Conservation (phyloP, 1,140 invertebrate species). For the Agrilus planipennis region DNA sequence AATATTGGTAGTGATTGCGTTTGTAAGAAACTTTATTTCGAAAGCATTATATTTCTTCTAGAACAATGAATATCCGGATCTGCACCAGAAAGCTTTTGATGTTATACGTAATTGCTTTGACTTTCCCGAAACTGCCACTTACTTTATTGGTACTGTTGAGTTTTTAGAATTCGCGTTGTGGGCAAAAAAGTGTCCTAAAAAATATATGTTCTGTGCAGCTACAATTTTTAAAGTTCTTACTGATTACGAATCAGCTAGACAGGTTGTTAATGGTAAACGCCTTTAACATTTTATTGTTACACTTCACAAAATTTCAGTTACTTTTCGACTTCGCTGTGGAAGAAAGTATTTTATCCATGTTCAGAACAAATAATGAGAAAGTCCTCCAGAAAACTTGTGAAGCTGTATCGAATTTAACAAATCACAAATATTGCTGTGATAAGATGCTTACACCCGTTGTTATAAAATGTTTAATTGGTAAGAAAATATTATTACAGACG, state of each 20-base stretch:
- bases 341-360: constrained; percentile 1
- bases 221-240: background rate
- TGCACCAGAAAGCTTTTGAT: constrained; percentile 3
- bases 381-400: background rate
- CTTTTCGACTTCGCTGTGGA: constrained; percentile 4
- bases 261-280: no score
- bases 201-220: background rate
- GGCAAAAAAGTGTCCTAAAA: constrained; percentile 2
- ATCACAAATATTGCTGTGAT: background rate
- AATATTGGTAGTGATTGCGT: no score
- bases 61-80: background rate
- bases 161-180: constrained; percentile 1
- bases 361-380: constrained; percentile 1
- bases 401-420: background rate
- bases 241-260: background rate
- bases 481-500: no score
- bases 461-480: background rate
- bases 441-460: constrained; percentile 5
- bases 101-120: background rate
- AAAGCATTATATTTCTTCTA: no score
- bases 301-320: no score
- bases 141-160: background rate
- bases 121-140: background rate
- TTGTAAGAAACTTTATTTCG: no score
- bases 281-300: no score